These are phyloP conservation scores for Actinia tenebrosa DNA, from an alignment of 64 coral and sea anemone genomes.

Conservation along the genomic window DNA sequence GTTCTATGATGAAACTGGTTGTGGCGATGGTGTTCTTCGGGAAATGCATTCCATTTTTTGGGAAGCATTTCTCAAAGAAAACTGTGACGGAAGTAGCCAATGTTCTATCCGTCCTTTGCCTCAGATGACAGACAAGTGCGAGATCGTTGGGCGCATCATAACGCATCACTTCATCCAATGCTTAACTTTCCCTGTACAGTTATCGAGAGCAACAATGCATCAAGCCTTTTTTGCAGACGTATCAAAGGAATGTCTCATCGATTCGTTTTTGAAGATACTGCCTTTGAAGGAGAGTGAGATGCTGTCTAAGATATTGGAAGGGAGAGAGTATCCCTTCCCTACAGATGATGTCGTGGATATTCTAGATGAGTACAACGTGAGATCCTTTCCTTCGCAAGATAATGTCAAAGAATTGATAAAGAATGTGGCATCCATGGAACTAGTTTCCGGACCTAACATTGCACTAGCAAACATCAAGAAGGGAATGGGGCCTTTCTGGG, in stretches of 20 bases:
- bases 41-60: slow-evolving; percentile 22
- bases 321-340: background rate
- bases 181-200: background rate
- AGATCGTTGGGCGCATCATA: background rate
- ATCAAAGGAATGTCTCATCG: background rate
- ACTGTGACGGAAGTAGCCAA: slow-evolving; percentile 12
- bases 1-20: background rate
- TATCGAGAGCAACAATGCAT: background rate
- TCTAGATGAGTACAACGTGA: background rate
- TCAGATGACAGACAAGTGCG: slow-evolving; percentile 8
- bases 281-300: background rate
- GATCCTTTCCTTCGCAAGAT: background rate
- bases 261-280: background rate
- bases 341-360: background rate
- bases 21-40: background rate
- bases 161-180: background rate
- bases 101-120: background rate
- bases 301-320: background rate
- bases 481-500: background rate
- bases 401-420: background rate
- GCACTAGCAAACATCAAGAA: background rate
- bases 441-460: background rate
- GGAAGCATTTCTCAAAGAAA: background rate
- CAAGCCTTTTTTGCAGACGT: slow-evolving; percentile 5
- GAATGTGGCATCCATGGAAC: background rate